Evolutionary conservation across 23 tunicate genomes (phyloP).

Genomic region (Styela plicata): DNA sequence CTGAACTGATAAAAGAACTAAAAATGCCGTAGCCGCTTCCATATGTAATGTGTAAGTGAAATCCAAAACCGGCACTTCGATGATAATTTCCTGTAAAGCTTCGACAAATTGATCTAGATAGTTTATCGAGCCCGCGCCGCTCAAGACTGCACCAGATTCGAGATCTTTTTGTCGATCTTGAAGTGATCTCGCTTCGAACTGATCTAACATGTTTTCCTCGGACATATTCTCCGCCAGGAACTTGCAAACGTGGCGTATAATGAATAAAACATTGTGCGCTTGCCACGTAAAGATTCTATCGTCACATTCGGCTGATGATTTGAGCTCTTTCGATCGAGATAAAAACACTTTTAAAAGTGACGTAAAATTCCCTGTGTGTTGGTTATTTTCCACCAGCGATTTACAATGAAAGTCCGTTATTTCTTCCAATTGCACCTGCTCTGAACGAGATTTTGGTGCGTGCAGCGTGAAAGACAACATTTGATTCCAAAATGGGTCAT

Average conservation of each 20-base stretch:
- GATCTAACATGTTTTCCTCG: slow-evolving; percentile 80
- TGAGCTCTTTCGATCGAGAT: slow-evolving; percentile 57
- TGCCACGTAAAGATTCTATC: slow-evolving; percentile 94
- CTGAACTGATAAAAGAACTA: slow-evolving; percentile 67
- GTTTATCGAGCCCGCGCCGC: slow-evolving; percentile 10
- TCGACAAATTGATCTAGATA: slow-evolving; percentile 34
- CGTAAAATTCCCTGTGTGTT: slow-evolving; percentile 72
- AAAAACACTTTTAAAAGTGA: slow-evolving; percentile 73
- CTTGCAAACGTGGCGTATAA: slow-evolving; percentile 72
- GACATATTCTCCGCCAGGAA: slow-evolving; percentile 85
- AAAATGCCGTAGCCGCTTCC: slow-evolving; percentile 60
- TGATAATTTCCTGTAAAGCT: slow-evolving; percentile 51
- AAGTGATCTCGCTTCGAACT: slow-evolving; percentile 74
- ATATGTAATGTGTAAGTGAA: slow-evolving; percentile 60
- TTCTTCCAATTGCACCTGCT: slow-evolving; percentile 44
- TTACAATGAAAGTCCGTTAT: slow-evolving; percentile 66
- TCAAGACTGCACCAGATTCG: slow-evolving; percentile 45
- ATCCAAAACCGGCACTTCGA: slow-evolving; percentile 52
- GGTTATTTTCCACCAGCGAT: slow-evolving; percentile 69
- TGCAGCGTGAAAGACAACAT: slow-evolving; percentile 54
- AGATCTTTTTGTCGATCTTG: slow-evolving; percentile 66
- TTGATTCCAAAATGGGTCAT: slow-evolving; percentile 99
- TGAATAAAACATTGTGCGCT: slow-evolving; percentile 60
- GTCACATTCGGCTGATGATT: slow-evolving; percentile 86
- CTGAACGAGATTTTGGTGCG: slow-evolving; percentile 6